These are phyloP conservation scores for Miichthys miiuy DNA, from an alignment of 2,797 vertebrate species.

Conservation along the genomic window DNA sequence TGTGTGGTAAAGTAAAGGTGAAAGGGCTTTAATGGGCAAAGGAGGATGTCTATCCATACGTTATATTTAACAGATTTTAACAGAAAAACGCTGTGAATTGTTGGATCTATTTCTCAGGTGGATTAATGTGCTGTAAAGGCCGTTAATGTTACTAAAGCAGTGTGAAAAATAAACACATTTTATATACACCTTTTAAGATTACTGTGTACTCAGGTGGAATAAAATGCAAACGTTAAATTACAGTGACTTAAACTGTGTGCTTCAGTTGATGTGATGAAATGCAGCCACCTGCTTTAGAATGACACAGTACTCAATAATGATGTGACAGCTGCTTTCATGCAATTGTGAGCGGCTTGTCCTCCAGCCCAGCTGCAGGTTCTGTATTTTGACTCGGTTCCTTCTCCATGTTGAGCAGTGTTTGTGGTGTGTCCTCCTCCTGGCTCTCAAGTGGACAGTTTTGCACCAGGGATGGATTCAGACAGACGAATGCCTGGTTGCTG, in stretches of 20 bases:
- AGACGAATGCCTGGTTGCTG: constrained; percentile 80
- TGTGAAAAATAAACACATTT: constrained; percentile 21
- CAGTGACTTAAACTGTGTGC: constrained; percentile 35
- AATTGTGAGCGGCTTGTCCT: constrained; percentile 28
- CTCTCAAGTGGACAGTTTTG: constrained; percentile 80
- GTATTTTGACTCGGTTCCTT: constrained; percentile 24
- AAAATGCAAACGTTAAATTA: constrained; percentile 14
- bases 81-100: constrained; percentile 6
- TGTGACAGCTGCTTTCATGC: constrained; percentile 39
- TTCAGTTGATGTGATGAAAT: constrained; percentile 26
- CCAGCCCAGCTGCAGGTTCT: constrained; percentile 29
- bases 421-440: constrained; percentile 30
- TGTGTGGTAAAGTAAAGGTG: constrained; percentile 19
- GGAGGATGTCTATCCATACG: background rate
- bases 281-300: constrained; percentile 9
- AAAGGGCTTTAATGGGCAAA: constrained; percentile 20
- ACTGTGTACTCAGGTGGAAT: constrained; percentile 9
- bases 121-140: background rate
- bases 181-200: constrained; percentile 26
- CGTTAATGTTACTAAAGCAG: constrained; percentile 7
- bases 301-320: constrained; percentile 3
- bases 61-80: constrained; percentile 1
- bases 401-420: constrained; percentile 23
- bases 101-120: constrained; percentile 2
- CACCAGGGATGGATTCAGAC: constrained; percentile 84